Evolutionary conservation across 1,140 invertebrate species (phyloP).

Genomic region (Planococcus citri): DNA sequence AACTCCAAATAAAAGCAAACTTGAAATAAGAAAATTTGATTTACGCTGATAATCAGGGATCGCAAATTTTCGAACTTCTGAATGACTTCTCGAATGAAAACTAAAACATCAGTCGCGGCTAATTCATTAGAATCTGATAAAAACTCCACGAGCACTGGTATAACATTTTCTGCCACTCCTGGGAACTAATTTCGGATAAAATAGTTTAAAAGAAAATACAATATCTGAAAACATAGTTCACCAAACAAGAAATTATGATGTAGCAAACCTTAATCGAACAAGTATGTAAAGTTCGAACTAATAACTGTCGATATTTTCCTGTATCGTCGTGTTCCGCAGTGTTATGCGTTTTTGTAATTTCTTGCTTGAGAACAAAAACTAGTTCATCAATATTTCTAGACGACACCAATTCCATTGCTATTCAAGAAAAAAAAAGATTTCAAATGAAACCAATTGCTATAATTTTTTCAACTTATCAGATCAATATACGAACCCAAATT

Average conservation of each 20-base stretch:
- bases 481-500: conserved; percentile 40
- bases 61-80: conserved; percentile 77
- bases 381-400: conserved; percentile 92
- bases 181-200: conserved; percentile 62
- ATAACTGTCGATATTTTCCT: conserved; percentile 86
- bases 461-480: background rate
- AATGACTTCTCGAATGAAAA: conserved; percentile 90
- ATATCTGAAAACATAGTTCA: conserved; percentile 12
- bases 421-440: conserved; percentile 22
- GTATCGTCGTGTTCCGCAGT: conserved; percentile 85
- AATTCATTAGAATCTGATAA: conserved; percentile 88
- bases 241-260: conserved; percentile 16
- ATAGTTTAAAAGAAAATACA: conserved; percentile 10
- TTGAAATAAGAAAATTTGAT: background rate
- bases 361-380: conserved; percentile 87
- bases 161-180: conserved; percentile 85
- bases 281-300: conserved; percentile 88
- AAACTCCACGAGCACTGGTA: conserved; percentile 91
- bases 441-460: background rate
- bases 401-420: conserved; percentile 83
- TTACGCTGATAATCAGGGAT: conserved; percentile 61
- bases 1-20: background rate
- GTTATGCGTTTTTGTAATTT: conserved; percentile 81
- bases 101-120: conserved; percentile 84
- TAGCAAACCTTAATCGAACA: conserved; percentile 73